Evolutionary conservation across 64 coral and sea anemone genomes (phyloP).

Genomic region (Catalaphyllia jardinei): DNA sequence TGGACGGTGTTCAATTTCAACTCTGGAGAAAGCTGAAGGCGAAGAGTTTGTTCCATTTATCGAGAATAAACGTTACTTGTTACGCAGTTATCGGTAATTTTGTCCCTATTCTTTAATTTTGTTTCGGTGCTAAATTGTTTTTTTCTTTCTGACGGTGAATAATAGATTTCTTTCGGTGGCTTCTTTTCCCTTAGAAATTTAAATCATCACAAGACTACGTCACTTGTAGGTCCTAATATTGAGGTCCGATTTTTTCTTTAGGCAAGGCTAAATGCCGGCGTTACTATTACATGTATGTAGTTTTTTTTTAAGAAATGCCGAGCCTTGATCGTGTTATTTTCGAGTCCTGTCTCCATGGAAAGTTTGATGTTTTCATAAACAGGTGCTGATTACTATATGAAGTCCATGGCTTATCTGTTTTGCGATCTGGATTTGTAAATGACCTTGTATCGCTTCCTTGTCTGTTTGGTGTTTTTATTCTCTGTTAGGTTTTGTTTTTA

Average conservation of each 20-base stretch:
- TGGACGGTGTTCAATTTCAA: not conserved
- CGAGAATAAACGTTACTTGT: not conserved
- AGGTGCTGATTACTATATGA: constrained; percentile 1
- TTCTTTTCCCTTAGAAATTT: not conserved
- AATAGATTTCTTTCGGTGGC: not conserved
- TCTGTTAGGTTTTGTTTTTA: not conserved
- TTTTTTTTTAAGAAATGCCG: not conserved
- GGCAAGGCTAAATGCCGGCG: not conserved
- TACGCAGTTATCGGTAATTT: constrained; percentile 4
- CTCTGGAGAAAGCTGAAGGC: not conserved
- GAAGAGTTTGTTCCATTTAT: not conserved
- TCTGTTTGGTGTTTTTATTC: not conserved
- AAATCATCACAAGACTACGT: not conserved
- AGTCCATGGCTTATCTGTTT: not conserved
- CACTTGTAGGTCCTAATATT: not conserved
- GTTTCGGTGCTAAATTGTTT: constrained; percentile 1
- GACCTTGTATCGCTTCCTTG: not conserved
- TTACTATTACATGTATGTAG: not conserved
- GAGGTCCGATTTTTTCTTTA: not conserved
- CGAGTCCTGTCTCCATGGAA: not conserved
- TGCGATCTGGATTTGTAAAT: constrained; percentile 11
- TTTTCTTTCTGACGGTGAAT: not conserved
- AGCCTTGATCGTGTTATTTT: not conserved
- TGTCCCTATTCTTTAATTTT: constrained; percentile 6
- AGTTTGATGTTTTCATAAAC: constrained; percentile 17